Evolutionary conservation across 2,888 invertebrate species (phyloP).

Genomic region (Amblyjoppa fuscipennis): DNA sequence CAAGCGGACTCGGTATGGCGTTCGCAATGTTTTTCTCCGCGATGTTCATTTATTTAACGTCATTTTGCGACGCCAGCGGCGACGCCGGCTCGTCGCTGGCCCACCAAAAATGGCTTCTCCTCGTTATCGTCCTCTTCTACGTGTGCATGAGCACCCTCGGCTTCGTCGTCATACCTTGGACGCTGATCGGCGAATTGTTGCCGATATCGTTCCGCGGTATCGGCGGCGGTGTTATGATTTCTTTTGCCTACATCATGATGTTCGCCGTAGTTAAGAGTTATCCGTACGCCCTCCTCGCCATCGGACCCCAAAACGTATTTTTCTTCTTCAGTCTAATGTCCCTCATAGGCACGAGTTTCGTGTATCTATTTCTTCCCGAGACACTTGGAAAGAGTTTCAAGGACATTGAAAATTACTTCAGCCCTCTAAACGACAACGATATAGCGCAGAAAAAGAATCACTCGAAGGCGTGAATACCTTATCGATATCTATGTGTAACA

Average conservation of each 20-base stretch:
- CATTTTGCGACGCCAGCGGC: constrained; percentile 72
- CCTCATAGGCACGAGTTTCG: constrained; percentile 84
- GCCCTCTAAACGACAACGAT: background rate
- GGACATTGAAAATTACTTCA: constrained; percentile 86
- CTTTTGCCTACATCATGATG: constrained; percentile 87
- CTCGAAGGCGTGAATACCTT: background rate
- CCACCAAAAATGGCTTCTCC: constrained; percentile 83
- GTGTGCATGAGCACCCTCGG: constrained; percentile 87
- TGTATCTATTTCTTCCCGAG: constrained; percentile 87
- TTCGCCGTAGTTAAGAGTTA: constrained; percentile 86
- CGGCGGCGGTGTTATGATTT: constrained; percentile 86
- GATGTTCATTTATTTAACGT: constrained; percentile 79
- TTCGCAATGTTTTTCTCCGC: constrained; percentile 84
- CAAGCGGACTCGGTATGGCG: constrained; percentile 87
- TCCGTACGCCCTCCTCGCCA: constrained; percentile 84
- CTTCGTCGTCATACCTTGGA: constrained; percentile 88
- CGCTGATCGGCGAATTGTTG: constrained; percentile 86
- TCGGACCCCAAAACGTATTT: constrained; percentile 85
- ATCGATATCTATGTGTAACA: background rate
- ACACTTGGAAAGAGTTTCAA: constrained; percentile 87
- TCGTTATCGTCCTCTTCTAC: constrained; percentile 86
- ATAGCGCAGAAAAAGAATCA: background rate
- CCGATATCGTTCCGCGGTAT: constrained; percentile 86
- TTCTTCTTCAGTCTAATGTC: constrained; percentile 85
- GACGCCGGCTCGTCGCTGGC: constrained; percentile 74